Base-by-base conservation (phyloP, 2,797 vertebrate genomes). In the Pangasius larnaudii region DNA sequence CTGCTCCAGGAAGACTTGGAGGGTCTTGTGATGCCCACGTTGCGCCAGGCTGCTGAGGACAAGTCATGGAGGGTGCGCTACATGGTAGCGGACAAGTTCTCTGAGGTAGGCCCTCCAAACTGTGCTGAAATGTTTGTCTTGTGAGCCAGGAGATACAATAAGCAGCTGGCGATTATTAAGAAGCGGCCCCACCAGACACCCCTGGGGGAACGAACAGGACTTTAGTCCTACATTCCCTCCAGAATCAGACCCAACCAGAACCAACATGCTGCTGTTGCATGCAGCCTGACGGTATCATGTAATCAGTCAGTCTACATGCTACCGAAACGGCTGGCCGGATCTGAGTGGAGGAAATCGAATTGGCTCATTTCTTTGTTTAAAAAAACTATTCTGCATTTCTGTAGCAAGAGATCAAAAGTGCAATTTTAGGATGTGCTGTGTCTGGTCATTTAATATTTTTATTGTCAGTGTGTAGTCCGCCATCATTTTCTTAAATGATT, bases 11-110 rank as follows among this genome's bases (percentile, higher is more conserved):
- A 97, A 89, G 98, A 98, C 90, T 93, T 98, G 84, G 97, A 98
- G 92, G 93, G 95, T 33, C 90, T 98, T 91, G 97, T 98, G 72
- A 98, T 98, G 97, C 96, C 97, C 53, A 97, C 97, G 11, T 94
- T 97, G 79, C 96, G 97, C 13, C 97, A 97, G 92, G 97, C 97
- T 10, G 96, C 97, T 0, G 97, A 97, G 91, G 97, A 97, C 92
- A 97, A 97, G 89, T 97, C 97, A 78, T 97, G 97, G 97, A 96
- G 97, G 92, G 97, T 97, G 75, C 96, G 97, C 88, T 97, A 97
- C 91, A 97, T 97, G 97, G 97, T 97, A 36, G 97, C 97, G 0
- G 97, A 97, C 93, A 97, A 97, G 90, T 97, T 97, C 92, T 97
- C 97, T 19, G 97, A 97, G 94, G 97, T 97, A 91, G 91, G 90